Percentiles rank a stretch among this genome's conserved stretches.
phyloP scores from a whole-genome alignment of 2,113 vertebrate genomes.

The Rafetus swinhoei region DNA sequence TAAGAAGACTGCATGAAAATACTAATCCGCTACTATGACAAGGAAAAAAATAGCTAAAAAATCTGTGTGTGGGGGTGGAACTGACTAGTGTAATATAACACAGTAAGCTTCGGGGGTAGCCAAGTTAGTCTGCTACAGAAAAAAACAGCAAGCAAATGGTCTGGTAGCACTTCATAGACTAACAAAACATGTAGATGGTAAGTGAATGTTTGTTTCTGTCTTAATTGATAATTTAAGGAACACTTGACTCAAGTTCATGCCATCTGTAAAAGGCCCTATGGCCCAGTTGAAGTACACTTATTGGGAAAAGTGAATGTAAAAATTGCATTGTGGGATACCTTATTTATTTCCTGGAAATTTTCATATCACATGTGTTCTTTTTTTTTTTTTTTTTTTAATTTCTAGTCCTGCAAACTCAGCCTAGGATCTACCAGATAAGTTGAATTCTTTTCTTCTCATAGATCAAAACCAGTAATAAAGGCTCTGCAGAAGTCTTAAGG shows the following conservation, averaged over 20 bases:
- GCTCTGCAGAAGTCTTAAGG: neutral
- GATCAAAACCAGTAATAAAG: neutral
- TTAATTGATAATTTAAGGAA: neutral
- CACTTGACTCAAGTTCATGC: neutral
- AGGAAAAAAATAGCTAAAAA: neutral
- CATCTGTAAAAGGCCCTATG: neutral
- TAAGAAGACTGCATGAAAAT: neutral
- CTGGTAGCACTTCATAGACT: too few relatives aligned
- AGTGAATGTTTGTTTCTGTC: neutral
- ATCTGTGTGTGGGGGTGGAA: neutral
- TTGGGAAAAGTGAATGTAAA: neutral
- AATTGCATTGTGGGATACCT: neutral
- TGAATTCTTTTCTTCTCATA: accelerated
- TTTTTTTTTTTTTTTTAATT: neutral
- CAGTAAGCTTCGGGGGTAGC: neutral
- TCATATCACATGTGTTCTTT: neutral
- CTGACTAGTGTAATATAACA: neutral
- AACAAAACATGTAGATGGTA: neutral
- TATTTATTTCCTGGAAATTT: neutral
- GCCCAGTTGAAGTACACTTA: neutral
- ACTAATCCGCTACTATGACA: neutral
- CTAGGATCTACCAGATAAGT: neutral
- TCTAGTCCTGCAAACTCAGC: neutral
- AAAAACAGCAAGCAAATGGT: too few relatives aligned
- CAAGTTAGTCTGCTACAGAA: too few relatives aligned